Base-by-base conservation (phyloP, 2,113 vertebrate species). In the Halcyon senegalensis region DNA sequence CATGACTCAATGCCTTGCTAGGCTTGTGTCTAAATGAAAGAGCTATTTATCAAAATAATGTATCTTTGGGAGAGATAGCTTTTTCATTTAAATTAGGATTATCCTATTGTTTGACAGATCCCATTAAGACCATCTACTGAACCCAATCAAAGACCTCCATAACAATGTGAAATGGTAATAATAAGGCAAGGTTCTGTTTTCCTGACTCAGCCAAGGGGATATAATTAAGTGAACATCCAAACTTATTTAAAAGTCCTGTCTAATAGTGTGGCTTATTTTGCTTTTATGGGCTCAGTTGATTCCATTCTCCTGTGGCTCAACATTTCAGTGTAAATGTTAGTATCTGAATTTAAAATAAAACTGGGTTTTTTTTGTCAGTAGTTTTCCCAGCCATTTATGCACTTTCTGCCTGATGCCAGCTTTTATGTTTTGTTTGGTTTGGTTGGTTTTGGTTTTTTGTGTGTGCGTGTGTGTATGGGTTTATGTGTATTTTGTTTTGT, bases 1-100 rank as follows among this genome's bases (percentile, higher is more conserved):
- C 59, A 56, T 35, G 82, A 93, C 41, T 93, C 78, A 87, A 68
- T 60, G 70, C 44, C 62, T 94, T 90, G 33, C 70, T 69, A 69
- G 17, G 55, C 31, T 90, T 82, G 62, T 68, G 50, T 87, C 70
- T 95, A 35, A 76, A n/a, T 79, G 81, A 94, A 94, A 82, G 35
- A 92, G 39, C 48, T 89, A 41, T 91, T 96, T 87, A 76, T 91
- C 60, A 84, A 53, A 75, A 78, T 79, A 9, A 5, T 0, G 0
- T 68, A 35, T 67, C 58, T 81, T 94, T 94, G 73, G 62, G 84
- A 93, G 63, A 87, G 43, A 83, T 15, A 94, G 44, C 72, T 92
- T 95, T 95, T 84, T 90, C 79, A 84, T 91, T 81, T 69, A 96
- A 93, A 88, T 91, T 35, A 50, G 84, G 89, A 93, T 94, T 91